Percentiles rank a stretch among this genome's conserved stretches.
Evolutionary conservation across 53 echinoderm and acorn worm species (phyloP).

Genomic region (Temnopleurus reevesii): DNA sequence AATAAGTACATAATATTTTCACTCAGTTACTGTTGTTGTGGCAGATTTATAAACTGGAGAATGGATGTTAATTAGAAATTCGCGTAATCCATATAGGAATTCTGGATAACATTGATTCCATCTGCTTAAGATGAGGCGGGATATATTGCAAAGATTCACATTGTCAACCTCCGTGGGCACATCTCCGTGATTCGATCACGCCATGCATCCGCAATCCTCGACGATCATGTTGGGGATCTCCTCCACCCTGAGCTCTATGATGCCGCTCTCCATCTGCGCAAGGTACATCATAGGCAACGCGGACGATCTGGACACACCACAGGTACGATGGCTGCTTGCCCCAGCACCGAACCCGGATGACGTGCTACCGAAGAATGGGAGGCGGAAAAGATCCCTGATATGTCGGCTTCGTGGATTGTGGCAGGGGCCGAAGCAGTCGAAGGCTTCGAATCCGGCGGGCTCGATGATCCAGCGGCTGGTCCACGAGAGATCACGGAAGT

Average conservation of each 20-base stretch:
- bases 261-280: constrained; percentile 69
- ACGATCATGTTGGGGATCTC: constrained; percentile 94
- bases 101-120: too few relatives aligned
- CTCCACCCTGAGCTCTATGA: constrained; percentile 75
- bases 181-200: background rate
- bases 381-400: constrained; percentile 65
- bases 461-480: constrained; percentile 95
- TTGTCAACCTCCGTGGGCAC: too few relatives aligned
- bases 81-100: too few relatives aligned
- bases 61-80: background rate
- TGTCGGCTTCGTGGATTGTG: constrained; percentile 54
- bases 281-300: constrained; percentile 96
- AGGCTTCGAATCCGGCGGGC: constrained; percentile 88
- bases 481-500: constrained; percentile 82
- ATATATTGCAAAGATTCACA: too few relatives aligned
- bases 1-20: background rate
- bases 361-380: constrained; percentile 14
- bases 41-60: background rate
- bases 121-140: too few relatives aligned
- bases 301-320: constrained; percentile 67
- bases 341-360: background rate
- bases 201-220: constrained; percentile 81
- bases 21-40: background rate
- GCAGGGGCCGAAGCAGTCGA: constrained; percentile 85
- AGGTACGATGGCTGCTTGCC: constrained; percentile 61